Conservation (phyloP, 64 coral and sea anemone genomes). For the Trachythela sp. region DNA sequence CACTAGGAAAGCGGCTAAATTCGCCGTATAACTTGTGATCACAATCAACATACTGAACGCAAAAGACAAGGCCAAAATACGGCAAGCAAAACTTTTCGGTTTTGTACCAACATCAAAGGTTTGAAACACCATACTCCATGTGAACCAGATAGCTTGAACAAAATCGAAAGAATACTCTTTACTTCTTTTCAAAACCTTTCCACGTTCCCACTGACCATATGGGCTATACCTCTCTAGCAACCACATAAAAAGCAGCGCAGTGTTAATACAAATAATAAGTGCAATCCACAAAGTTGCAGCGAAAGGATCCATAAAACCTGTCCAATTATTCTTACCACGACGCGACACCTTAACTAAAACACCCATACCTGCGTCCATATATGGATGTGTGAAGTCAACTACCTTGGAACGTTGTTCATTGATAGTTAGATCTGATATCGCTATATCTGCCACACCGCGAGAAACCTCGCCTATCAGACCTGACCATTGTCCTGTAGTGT, state of each 20-base stretch:
- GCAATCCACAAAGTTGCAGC: slow-evolving; percentile 33
- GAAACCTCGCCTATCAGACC: background rate
- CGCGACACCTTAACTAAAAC: background rate
- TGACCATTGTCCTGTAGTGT: background rate
- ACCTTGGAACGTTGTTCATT: background rate
- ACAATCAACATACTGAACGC: slow-evolving; percentile 51
- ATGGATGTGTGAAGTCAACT: slow-evolving; percentile 5
- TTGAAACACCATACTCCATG: slow-evolving; percentile 52
- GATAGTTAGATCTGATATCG: background rate
- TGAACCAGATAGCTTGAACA: slow-evolving; percentile 49
- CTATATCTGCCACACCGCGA: background rate
- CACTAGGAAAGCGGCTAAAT: slow-evolving; percentile 49
- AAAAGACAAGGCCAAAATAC: slow-evolving; percentile 34
- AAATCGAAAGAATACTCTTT: slow-evolving; percentile 33
- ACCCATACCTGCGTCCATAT: slow-evolving; percentile 10
- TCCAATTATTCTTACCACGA: slow-evolving; percentile 4
- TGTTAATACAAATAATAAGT: slow-evolving; percentile 17
- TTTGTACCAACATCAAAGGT: slow-evolving; percentile 39
- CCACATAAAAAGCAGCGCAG: slow-evolving; percentile 41
- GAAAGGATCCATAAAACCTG: slow-evolving; percentile 47
- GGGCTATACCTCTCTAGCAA: slow-evolving; percentile 42
- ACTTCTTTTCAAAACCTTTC: background rate
- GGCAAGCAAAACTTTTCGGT: slow-evolving; percentile 42
- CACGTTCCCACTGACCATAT: slow-evolving; percentile 12
- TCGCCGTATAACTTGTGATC: slow-evolving; percentile 50